A percentile compares a stretch with the other conserved stretches of the same genome.
Conservation (phyloP, 2,797 vertebrate species). For the Acomys russatus region DNA sequence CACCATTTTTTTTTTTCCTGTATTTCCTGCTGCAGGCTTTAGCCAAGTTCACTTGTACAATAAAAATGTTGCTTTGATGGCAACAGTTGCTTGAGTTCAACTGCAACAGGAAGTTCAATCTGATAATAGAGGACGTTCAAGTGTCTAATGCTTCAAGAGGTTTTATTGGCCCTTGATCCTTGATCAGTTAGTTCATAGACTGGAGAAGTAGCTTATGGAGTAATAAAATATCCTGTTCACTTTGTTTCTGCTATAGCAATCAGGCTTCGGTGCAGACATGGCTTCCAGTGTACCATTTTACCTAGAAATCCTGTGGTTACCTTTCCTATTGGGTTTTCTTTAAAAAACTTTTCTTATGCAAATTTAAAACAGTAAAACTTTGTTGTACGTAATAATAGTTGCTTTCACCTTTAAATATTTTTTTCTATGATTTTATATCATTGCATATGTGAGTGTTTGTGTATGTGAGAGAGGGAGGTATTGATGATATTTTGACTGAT, state of each 20-base stretch:
- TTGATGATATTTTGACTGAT: too few relatives aligned
- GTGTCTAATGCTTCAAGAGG: neutral
- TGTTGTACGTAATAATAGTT: neutral
- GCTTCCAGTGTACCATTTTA: neutral
- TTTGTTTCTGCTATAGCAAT: neutral
- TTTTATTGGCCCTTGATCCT: neutral
- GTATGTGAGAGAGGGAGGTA: neutral
- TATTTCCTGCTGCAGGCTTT: neutral
- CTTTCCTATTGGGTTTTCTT: neutral
- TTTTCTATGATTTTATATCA: neutral
- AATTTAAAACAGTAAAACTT: neutral
- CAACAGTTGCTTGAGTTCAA: neutral
- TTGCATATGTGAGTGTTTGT: neutral
- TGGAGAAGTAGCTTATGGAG: neutral
- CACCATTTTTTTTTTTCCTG: neutral
- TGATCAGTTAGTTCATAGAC: neutral
- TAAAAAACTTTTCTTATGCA: constrained; percentile 3
- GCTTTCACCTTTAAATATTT: neutral
- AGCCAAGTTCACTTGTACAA: neutral
- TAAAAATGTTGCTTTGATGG: neutral
- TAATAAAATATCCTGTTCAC: neutral
- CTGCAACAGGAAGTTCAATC: neutral
- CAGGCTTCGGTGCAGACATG: neutral
- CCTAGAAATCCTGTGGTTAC: neutral
- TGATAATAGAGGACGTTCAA: neutral